Base-by-base conservation (phyloP, 2,113 vertebrate species). In the Acanthisitta chloris region DNA sequence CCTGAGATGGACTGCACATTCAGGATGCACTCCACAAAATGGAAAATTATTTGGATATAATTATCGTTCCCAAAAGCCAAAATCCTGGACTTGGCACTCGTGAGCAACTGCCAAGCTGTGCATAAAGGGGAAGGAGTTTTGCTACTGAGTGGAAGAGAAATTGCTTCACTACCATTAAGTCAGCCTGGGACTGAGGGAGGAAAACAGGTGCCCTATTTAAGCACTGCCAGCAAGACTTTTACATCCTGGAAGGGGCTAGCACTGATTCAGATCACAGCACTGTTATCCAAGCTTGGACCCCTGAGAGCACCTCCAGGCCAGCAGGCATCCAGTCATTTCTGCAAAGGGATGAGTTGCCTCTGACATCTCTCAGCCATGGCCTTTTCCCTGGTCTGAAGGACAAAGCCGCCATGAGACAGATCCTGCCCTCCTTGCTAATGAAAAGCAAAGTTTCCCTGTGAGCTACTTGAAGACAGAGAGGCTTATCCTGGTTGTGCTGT, bases 1-100 rank as follows among this genome's bases (percentile, higher is more conserved):
- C 55, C 33, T 2, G 9, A 70, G 40, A 25, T 1, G 4, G 31
- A 13, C 82, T 83, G 26, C 0, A 0, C 1, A 1, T 49, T 93
- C 52, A 61, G 34, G 48, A 74, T 52, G 12, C 31, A 26, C 46
- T 72, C 18, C 0, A 2, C 28, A 70, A 90, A 88, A 46, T n/a
- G 18, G n/a, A 86, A 85, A n/a, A 83, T 70, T 52, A 86, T 66
- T 90, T 79, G 19, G 58, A 52, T 72, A 49, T 77, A 10, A 57
- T 83, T 90, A 33, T 23, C 42, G 23, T 94, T 58, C 58, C 54
- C 66, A 70, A 57, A 51, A n/a, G 49, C 29, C 38, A 74, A 92
- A 89, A 76, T 73, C 42, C 45, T 69, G 58, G 38, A 31, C 23
- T 86, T 0, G 0, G 43, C 20, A 40, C n/a, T 0, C 0, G 48